These are phyloP conservation scores for Clistopyga incitator DNA, from an alignment of 2,888 invertebrate species.

Conservation along the genomic window DNA sequence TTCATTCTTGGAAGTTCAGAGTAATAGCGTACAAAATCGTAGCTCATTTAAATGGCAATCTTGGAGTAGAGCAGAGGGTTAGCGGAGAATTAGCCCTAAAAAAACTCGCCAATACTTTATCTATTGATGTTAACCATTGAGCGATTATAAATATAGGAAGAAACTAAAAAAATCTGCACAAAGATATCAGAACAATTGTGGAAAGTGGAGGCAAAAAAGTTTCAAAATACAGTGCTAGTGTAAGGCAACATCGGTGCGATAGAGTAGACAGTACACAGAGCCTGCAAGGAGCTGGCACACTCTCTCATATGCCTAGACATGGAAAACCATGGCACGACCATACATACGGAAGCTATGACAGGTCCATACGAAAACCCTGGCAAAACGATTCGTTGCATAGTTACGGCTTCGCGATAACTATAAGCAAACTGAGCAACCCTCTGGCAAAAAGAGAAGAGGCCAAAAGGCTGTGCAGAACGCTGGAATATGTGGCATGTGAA, in stretches of 20 bases:
- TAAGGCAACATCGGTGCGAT: too few relatives aligned
- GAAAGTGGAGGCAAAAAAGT: too few relatives aligned
- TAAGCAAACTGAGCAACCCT: background rate
- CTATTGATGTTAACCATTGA: too few relatives aligned
- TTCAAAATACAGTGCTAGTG: background rate
- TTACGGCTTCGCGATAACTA: conserved; percentile 10
- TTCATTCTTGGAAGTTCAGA: background rate
- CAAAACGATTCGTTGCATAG: conserved; percentile 26
- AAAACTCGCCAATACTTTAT: too few relatives aligned
- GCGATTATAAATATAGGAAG: too few relatives aligned
- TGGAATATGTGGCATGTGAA: conserved; percentile 36
- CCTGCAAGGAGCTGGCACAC: background rate
- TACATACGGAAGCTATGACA: conserved; percentile 22
- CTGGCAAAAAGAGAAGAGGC: conserved; percentile 16
- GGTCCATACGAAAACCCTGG: conserved; percentile 15
- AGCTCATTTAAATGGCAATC: too few relatives aligned
- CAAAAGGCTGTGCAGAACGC: conserved; percentile 12
- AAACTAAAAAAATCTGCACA: too few relatives aligned
- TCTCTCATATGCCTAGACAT: conserved; percentile 2
- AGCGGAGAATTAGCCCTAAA: too few relatives aligned
- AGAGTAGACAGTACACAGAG: background rate
- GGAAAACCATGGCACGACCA: conserved; percentile 28
- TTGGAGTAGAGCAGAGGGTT: too few relatives aligned
- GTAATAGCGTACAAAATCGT: too few relatives aligned
- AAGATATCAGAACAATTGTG: too few relatives aligned